phyloP scores from a whole-genome alignment of 2,797 vertebrate genomes.

The Premnoplex brunnescens region DNA sequence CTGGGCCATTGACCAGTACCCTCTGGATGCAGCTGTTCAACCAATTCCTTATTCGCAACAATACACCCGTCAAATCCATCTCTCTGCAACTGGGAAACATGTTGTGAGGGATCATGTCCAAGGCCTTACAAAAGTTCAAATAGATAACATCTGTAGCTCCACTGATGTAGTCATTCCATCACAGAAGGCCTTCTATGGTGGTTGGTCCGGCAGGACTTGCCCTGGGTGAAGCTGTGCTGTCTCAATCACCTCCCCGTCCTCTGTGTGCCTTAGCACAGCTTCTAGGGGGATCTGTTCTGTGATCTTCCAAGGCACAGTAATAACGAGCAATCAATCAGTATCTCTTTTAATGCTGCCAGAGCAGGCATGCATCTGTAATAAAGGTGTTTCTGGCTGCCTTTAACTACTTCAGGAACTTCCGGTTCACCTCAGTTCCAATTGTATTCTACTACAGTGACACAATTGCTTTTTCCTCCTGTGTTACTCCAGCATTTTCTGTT shows the following conservation, averaged over 20 bases:
- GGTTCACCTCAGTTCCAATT: background rate
- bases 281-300: background rate
- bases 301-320: background rate
- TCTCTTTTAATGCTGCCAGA: background rate
- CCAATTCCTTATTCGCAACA: background rate
- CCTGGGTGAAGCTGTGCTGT: background rate
- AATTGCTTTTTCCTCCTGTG: background rate
- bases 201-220: background rate
- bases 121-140: background rate
- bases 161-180: background rate
- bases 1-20: background rate
- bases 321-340: background rate
- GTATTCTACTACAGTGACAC: background rate
- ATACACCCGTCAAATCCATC: background rate
- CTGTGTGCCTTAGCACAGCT: background rate
- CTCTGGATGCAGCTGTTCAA: background rate
- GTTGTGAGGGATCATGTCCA: background rate
- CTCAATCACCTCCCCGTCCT: background rate
- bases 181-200: background rate
- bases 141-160: background rate
- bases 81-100: background rate
- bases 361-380: background rate
- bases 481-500: background rate
- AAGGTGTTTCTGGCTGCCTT: background rate
- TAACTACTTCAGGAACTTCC: background rate